Evolutionary conservation across 35 echinoderm and acorn worm species (phyloP), one percentile per base, ranked within the genome.

Genomic region (Ophiothrix spiculata): DNA sequence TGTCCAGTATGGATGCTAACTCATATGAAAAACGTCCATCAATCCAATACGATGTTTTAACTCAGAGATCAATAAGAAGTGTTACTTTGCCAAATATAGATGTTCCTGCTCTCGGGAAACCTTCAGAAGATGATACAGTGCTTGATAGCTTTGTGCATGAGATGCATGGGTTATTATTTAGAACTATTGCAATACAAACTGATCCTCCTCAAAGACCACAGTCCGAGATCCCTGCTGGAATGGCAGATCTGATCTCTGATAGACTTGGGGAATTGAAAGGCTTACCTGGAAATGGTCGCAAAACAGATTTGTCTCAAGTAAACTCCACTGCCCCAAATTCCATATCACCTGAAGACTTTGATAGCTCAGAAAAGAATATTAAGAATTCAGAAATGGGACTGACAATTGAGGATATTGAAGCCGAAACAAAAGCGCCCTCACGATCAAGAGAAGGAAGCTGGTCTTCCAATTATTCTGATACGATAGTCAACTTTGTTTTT

Each of bases 381-480:
- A 15, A 69, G 60, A 69, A 49, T 25, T 12, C 23, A 69, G 60
- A 69, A 4, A 36, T 32, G 84, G 84, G 74, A 35, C 19, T 86
- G 56, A 86, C 84, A 35, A 37, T 86, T 2, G 84, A 86, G 32
- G 84, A 86, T 15, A 39, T 86, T 41, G 60, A 69, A 69, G 60
- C 60, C 29, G 23, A 69, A 25, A 28, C 29, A 69, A 69, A 49
- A n/a, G 60, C 60, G 23, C 60, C 60, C 60, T 69, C 60, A 12
- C 17, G 60, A n/a, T 69, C 60, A 69, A 1, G 42, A 1, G 60
- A 69, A 69, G 60, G 60, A 69, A 69, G 60, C 60, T 69, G 60
- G 60, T 84, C 82, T 23, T 87, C 84, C 2, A 77, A 92, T 31
- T 80, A 56, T 64, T 90, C 88, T 12, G 89, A 91, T 32, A 87